Percentiles rank a stretch among this genome's conserved stretches.
These are phyloP conservation scores for Phasianus colchicus DNA, from an alignment of 2,113 vertebrate genomes.

Conservation along the genomic window DNA sequence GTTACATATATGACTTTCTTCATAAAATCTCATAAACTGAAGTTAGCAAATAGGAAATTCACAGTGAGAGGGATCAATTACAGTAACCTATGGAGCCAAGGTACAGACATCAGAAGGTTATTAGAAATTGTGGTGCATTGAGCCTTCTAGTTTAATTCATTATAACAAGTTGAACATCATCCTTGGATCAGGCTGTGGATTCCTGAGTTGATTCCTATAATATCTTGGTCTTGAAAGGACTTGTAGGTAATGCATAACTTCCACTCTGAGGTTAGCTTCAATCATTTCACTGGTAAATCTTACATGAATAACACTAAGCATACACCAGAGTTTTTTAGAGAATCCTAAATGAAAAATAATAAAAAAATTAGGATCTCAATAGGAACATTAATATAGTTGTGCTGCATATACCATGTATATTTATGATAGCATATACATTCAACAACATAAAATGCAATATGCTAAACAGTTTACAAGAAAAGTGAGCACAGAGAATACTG, in stretches of 20 bases:
- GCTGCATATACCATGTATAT: not conserved
- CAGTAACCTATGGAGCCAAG: not conserved
- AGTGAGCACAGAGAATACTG: not conserved
- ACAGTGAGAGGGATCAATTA: not conserved
- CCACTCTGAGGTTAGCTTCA: not conserved
- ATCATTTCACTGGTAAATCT: not conserved
- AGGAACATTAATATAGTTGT: not conserved
- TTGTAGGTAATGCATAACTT: not conserved
- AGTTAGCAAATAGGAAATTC: not conserved
- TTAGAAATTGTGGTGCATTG: not conserved
- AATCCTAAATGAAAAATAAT: not conserved
- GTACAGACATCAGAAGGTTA: not conserved
- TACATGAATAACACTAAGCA: not conserved
- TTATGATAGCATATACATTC: not conserved
- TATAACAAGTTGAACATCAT: not conserved
- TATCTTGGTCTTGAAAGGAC: not conserved
- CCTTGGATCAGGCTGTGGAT: not conserved
- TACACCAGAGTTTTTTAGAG: not conserved
- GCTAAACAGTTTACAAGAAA: not conserved
- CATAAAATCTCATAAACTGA: not conserved
- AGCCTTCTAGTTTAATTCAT: not conserved
- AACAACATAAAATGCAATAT: not conserved
- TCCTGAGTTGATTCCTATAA: not conserved
- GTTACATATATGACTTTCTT: not conserved
- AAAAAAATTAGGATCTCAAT: not conserved